Conservation (phyloP, 2,797 vertebrate species). For the Karalla daura region DNA sequence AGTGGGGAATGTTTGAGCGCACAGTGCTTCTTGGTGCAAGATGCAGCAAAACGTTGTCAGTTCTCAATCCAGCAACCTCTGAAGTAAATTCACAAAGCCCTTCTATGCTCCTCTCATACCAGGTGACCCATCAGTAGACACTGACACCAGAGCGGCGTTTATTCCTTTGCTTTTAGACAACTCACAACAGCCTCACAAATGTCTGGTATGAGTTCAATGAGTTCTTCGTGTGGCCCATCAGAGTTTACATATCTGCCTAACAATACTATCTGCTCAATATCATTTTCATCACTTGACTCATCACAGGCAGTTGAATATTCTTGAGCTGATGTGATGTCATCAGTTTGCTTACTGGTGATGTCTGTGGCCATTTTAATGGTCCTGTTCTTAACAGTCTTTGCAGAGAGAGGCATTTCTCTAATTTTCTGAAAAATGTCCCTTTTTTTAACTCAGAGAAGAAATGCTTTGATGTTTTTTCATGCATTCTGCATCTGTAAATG, state of each 20-base stretch:
- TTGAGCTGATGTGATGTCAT: too few relatives aligned
- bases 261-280: neutral
- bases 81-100: too few relatives aligned
- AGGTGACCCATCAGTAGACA: conserved; percentile 44
- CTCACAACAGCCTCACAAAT: too few relatives aligned
- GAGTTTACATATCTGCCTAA: neutral
- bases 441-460: conserved; percentile 6
- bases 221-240: neutral
- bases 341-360: neutral
- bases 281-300: neutral
- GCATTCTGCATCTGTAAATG: conserved; percentile 22
- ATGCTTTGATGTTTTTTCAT: conserved; percentile 14
- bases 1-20: conserved; percentile 35
- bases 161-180: neutral
- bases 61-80: conserved; percentile 39
- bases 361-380: conserved; percentile 26
- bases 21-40: conserved; percentile 51
- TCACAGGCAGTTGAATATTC: too few relatives aligned
- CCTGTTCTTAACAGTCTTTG: too few relatives aligned
- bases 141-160: conserved; percentile 36
- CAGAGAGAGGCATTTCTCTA: neutral
- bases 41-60: conserved; percentile 45
- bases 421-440: conserved; percentile 7
- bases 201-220: neutral
- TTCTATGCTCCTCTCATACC: too few relatives aligned